These are phyloP conservation scores for Lindbergichthys nudifrons DNA, from an alignment of 2,797 vertebrate genomes.

Conservation along the genomic window DNA sequence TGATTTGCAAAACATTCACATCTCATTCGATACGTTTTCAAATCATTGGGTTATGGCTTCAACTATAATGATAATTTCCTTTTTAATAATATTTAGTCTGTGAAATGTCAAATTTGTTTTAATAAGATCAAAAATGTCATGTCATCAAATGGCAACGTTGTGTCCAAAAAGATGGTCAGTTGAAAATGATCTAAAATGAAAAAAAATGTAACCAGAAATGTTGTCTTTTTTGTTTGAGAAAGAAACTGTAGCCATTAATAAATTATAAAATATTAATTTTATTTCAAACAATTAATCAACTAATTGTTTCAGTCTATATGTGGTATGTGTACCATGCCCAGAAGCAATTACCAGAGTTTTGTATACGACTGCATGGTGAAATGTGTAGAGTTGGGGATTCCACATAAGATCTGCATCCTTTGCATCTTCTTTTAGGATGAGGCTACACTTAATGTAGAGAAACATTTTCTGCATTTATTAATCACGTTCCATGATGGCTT, in stretches of 20 bases:
- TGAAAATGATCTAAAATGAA: not conserved
- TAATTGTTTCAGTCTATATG: not conserved
- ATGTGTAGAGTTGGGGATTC: not conserved
- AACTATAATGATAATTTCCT: not conserved
- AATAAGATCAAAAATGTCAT: too few relatives aligned
- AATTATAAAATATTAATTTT: not conserved
- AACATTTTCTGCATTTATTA: too few relatives aligned
- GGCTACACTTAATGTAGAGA: too few relatives aligned
- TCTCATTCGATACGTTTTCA: not conserved
- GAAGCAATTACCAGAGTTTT: not conserved
- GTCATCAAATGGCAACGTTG: not conserved
- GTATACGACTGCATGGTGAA: not conserved
- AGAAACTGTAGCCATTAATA: not conserved
- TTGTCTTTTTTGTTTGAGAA: not conserved
- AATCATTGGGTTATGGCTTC: not conserved
- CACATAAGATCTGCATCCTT: not conserved
- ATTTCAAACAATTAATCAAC: not conserved
- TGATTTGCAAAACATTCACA: not conserved
- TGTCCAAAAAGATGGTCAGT: not conserved
- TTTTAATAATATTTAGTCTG: too few relatives aligned
- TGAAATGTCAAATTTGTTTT: too few relatives aligned
- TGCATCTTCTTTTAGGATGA: not conserved
- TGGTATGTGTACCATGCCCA: not conserved
- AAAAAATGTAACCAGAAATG: not conserved
- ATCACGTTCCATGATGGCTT: too few relatives aligned